These are phyloP conservation scores for Cassiopea xamachana DNA, from an alignment of 30 jellyfish, hydroid and myxozoan genomes.

Conservation along the genomic window DNA sequence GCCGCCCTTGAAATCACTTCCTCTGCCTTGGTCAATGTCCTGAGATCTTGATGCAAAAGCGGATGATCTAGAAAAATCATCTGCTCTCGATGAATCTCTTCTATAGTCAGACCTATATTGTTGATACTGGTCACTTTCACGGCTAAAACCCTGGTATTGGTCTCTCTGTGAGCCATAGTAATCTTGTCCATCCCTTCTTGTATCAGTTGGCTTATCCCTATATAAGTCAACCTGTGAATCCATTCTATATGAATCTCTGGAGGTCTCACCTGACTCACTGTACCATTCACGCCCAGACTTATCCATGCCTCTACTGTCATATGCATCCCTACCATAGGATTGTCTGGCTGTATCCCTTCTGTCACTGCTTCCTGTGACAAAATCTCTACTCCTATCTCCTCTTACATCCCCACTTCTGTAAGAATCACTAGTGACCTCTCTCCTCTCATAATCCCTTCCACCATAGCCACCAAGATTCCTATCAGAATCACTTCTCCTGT, in stretches of 20 bases:
- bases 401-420: background rate
- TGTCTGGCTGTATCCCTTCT: background rate
- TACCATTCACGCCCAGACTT: background rate
- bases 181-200: constrained; percentile 1
- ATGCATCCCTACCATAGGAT: background rate
- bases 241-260: background rate
- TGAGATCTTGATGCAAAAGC: background rate
- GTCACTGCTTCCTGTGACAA: background rate
- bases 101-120: constrained; percentile 7
- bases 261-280: background rate
- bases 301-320: background rate
- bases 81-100: background rate
- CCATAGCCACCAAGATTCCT: constrained; percentile 19
- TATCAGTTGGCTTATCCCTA: background rate
- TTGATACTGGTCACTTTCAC: background rate
- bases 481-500: constrained; percentile 19
- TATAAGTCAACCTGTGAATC: background rate
- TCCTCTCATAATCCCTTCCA: background rate
- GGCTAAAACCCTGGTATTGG: background rate
- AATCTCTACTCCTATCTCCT: background rate
- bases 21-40: background rate
- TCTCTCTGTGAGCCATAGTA: background rate
- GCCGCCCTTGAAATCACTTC: background rate
- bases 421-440: background rate
- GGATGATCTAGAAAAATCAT: background rate